Base-by-base conservation (phyloP, 1,140 invertebrate species). In the Drosophila erecta region DNA sequence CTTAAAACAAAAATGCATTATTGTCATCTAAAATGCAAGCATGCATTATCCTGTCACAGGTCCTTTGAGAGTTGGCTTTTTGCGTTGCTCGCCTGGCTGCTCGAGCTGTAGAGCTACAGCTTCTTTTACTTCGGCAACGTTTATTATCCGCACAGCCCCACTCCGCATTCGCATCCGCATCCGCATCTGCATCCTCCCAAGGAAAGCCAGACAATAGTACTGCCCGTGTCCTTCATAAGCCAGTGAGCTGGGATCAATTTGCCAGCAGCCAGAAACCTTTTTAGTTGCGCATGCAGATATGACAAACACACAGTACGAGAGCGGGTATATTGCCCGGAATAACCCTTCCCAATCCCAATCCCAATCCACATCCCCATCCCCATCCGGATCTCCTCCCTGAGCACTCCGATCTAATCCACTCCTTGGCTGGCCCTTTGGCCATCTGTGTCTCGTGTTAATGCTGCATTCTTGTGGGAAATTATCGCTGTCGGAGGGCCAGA, bases 11-110 rank as follows among this genome's bases (percentile, higher is more conserved):
- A 91, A 90, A 91, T 90, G 79, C 85, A 87, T 91, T 91, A 87
- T 91, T 89, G 83, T 91, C 83, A 91, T 91, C 81, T 91, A 84
- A 89, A 91, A 91, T 91, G 90, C 90, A 91, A 81, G 83, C 76
- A 89, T 91, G 86, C 90, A 91, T 91, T 91, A 91, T 87, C 86
- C 84, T 91, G 90, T 90, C 90, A 91, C 83, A 91, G 81, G 78
- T 91, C 90, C 90, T 91, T 81, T 89, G 90, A 81, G 90, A 91
- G 60, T 78, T 89, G 61, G 73, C 79, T 81, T 84, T 84, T 80
- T 89, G 65, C 79, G 83, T 72, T 66, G 50, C 60, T 62, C 59
- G 69, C 54, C 53, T 66, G 38, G 76, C 59, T 64, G 76, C 66
- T 57, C 14, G 55, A 10, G 37, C 38, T 67, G 2, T 49, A 22